These are phyloP conservation scores for Spilogale gracilis DNA, from an alignment of 2,113 vertebrate species.

Conservation along the genomic window DNA sequence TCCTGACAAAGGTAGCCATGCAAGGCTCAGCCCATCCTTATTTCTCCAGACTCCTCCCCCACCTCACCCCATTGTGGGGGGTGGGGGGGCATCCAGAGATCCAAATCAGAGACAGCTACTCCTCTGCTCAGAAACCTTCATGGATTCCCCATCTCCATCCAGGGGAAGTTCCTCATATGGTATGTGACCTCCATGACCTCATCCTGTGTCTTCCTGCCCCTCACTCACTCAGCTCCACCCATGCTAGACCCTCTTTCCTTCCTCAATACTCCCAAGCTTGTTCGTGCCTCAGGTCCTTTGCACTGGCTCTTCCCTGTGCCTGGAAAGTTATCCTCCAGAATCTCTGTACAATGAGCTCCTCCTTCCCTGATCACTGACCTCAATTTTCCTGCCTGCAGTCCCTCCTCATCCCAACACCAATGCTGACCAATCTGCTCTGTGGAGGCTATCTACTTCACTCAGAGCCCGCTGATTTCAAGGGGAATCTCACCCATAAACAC, in stretches of 20 bases:
- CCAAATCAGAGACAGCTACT: neutral
- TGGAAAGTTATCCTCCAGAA: neutral
- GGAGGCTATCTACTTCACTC: neutral
- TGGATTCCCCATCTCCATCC: neutral
- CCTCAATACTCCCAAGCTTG: neutral
- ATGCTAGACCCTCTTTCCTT: neutral
- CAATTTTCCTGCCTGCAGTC: accelerated
- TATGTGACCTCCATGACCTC: neutral
- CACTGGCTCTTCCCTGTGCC: neutral
- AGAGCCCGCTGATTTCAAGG: neutral
- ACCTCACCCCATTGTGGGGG: accelerated
- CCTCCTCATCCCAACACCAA: neutral
- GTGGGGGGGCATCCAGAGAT: neutral
- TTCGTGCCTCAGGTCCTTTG: neutral
- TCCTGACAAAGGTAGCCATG: neutral
- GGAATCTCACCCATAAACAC: too few species aligned
- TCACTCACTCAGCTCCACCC: too few species aligned
- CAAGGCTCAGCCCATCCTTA: too few species aligned
- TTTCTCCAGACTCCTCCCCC: neutral
- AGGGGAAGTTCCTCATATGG: accelerated
- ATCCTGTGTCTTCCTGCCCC: neutral
- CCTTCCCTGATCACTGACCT: neutral
- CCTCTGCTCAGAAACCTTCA: neutral
- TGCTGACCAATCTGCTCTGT: accelerated
- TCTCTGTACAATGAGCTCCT: neutral